Evolutionary conservation across 1,140 invertebrate genomes (phyloP), one percentile per base, ranked within the genome.

Genomic region (Marisa cornuarietis): DNA sequence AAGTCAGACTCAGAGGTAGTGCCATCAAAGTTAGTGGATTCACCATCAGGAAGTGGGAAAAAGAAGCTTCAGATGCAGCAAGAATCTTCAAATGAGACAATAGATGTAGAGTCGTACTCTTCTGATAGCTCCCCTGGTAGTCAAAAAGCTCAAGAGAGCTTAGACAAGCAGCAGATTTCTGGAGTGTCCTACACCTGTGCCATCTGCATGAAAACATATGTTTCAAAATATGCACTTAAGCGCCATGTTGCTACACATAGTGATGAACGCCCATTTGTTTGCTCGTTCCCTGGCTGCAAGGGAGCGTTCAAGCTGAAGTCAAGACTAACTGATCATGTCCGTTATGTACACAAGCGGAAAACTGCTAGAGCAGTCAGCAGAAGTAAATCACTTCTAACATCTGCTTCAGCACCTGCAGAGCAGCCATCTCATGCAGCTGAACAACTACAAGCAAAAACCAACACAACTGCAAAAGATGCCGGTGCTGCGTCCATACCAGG

Each of bases 211-310:
- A 84, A 84, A 74, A 71, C 52, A 5, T 84, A 82, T 71, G 31
- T 75, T 42, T 80, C 83, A 31, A 73, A 77, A 24, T 65, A 71
- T 62, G 76, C 73, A 20, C 72, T 85, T 22, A 82, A 84, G 63
- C 71, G 84, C 24, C 84, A 85, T 79, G 22, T 62, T 16, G 75
- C 76, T 54, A 84, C 78, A 26, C 83, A 84, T 66, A 76, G 54
- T 52, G 71, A 79, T 51, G 63, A 69, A 3, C 63, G 81, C 31
- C 81, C 74, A 22, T 83, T 76, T 80, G 69, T 62, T n/a, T 85
- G 84, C 76, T 22, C 18, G 7, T 42, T 80, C 74, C 66, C 77
- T 68, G 75, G 71, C 24, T 85, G 84, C 75, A 52, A 58, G 9
- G 77, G 77, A 51, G 72, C 76, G 22, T 83, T 83, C 62, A 83